Evolutionary conservation across 2,113 vertebrate genomes (phyloP).

Genomic region (Parus major): DNA sequence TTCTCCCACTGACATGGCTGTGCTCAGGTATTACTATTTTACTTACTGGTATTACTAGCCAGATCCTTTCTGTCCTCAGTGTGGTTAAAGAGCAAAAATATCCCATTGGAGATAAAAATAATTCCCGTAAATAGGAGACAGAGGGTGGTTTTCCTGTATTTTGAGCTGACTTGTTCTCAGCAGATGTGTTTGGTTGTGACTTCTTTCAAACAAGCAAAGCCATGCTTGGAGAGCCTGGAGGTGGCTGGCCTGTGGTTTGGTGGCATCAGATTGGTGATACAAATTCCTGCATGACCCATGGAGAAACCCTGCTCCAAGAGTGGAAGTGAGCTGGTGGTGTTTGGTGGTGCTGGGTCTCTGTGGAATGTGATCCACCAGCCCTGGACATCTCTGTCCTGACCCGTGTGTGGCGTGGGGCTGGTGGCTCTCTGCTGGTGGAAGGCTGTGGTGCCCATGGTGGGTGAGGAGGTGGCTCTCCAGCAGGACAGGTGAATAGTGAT

Average conservation of each 20-base stretch:
- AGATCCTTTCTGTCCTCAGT: neutral
- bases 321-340: neutral
- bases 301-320: neutral
- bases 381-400: neutral
- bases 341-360: neutral
- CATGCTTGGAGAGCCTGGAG: neutral
- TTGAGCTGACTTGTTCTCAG: neutral
- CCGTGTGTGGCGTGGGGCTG: fast-evolving
- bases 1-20: neutral
- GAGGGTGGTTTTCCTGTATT: neutral
- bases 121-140: neutral
- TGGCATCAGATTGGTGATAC: neutral
- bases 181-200: neutral
- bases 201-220: neutral
- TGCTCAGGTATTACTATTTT: neutral
- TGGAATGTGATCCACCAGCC: neutral
- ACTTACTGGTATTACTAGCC: neutral
- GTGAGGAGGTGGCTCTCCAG: neutral
- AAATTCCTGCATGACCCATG: fast-evolving
- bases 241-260: fast-evolving
- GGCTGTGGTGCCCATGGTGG: neutral
- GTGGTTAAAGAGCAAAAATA: neutral
- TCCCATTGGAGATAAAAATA: neutral
- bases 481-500: neutral
- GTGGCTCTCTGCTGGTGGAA: neutral